Percentiles rank a stretch among this genome's conserved stretches.
Evolutionary conservation across 2,888 invertebrate species (phyloP).

Genomic region (Rotaria magnacalcarata): DNA sequence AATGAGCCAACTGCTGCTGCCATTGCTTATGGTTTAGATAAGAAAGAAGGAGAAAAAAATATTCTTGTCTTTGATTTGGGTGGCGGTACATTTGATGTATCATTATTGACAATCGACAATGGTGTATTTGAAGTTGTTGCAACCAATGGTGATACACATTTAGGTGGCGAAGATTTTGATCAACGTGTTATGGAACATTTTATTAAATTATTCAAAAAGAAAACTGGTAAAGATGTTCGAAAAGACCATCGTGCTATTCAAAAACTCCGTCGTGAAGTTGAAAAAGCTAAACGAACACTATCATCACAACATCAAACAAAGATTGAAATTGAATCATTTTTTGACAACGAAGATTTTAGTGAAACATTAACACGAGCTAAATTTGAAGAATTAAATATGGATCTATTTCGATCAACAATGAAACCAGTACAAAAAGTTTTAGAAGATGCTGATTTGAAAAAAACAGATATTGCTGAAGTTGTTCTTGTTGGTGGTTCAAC

Average conservation of each 20-base stretch:
- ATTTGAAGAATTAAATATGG: constrained; percentile 95
- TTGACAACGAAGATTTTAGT: constrained; percentile 67
- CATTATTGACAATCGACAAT: constrained; percentile 92
- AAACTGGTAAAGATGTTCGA: constrained; percentile 58
- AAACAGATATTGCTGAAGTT: constrained; percentile 95
- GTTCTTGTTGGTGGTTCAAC: constrained; percentile 98
- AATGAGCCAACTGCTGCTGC: constrained; percentile 89
- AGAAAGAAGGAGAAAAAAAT: constrained; percentile 93
- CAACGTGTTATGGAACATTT: constrained; percentile 46
- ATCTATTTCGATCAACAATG: constrained; percentile 74
- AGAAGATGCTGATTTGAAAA: constrained; percentile 96
- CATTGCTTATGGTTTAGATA: constrained; percentile 91
- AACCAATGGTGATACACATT: constrained; percentile 46
- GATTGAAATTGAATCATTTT: constrained; percentile 48
- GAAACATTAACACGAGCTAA: constrained; percentile 95
- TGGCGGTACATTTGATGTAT: constrained; percentile 98
- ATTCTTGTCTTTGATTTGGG: constrained; percentile 97
- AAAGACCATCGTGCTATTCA: constrained; percentile 58
- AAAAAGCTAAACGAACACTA: constrained; percentile 57
- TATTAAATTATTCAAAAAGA: constrained; percentile 51
- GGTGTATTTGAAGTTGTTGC: constrained; percentile 85
- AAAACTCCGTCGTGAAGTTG: constrained; percentile 59
- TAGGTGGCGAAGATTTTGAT: constrained; percentile 47
- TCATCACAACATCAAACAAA: constrained; percentile 47
- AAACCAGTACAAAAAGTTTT: constrained; percentile 91